Evolutionary conservation across 2,113 vertebrate species (phyloP), one percentile per base, ranked within the genome.

Genomic region (Zingel zingel): DNA sequence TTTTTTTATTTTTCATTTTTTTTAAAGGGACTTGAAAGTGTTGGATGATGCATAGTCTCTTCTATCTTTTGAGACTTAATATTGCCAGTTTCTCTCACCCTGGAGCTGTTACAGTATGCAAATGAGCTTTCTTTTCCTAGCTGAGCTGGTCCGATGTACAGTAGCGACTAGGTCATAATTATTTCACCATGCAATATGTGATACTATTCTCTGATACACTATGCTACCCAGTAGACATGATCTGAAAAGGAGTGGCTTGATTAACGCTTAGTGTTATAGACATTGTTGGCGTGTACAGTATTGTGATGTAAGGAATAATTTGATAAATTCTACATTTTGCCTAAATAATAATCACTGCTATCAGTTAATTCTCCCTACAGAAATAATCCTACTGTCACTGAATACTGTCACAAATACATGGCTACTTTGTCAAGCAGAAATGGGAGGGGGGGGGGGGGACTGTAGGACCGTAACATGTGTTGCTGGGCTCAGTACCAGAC

Each of bases 171-270:
- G 85, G 62, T 88, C 90, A 88, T 92, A 57, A 90, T 87, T 89
- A 92, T 92, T 93, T 91, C 76, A 91, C 62, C 27, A 59, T 69
- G 76, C 84, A 89, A 89, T 91, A 88, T 91, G 85, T 84, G 80
- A 65, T 63, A 33, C 27, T 54, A 3, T 66, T 79, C 27, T 82
- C 56, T 75, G 65, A 53, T 36, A 61, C n/a, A 27, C 53, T 61
- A 15, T 57, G 23, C 64, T 16, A 3, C 59, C 15, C 14, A n/a
- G 14, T 25, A 51, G 13, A 48, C 10, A 56, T 43, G n/a, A 47
- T 56, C 18, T 10, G 4, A n/a, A 81, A 64, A 53, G 21, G 13
- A 50, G 30, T 33, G 4, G 11, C 53, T 67, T 69, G 14, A 56
- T 58, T 27, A 18, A 23, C 62, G 23, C 0, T 39, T 2, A 59